Evolutionary conservation across 2,888 invertebrate genomes (phyloP), one percentile per base, ranked within the genome.

Genomic region (Drosophila diplacantha): DNA sequence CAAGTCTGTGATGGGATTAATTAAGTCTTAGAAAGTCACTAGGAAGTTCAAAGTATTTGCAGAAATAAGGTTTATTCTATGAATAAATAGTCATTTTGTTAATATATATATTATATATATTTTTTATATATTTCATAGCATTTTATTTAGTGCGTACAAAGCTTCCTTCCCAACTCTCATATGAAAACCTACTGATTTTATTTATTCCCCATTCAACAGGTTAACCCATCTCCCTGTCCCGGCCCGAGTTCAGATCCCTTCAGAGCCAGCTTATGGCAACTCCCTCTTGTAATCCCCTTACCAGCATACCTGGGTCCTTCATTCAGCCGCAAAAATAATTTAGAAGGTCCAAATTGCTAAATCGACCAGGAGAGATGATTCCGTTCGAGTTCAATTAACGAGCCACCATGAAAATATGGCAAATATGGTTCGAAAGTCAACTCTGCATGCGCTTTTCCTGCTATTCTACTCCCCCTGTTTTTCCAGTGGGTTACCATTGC

Each of bases 401-500:
- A 41, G 49, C 16, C 49, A 34, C 49, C 47, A 41, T 46, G 20
- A 49, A 57, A 61, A 59, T 59, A 39, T 14, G 34, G 20, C 52
- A 57, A 66, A 59, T 59, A 39, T 14, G 34, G 20, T 41, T 57
- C 11, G 9, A 29, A 62, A 52, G 37, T 55, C 55, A 41, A 47
- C 46, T 51, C 18, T 44, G 9, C 29, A 37, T 37, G 16, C 8
- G 18, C 26, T 32, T 32, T 20, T 34, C 18, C 38, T 11, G 6
- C 57, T 51, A 34, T 58, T 37, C 44, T 47, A 29, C 39, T 46
- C 46, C 26, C 50, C 34, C 46, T 3, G 6, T 18, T 68, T 63
- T 63, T 62, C 60, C 63, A 60, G 61, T 69, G 52, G 65, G 46
- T 38, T 71, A 60, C 54, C 52, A 68, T 41, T 47, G 65, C 63